Base-by-base conservation (phyloP, 2,888 invertebrate genomes). In the Notocelia uddmanniana region DNA sequence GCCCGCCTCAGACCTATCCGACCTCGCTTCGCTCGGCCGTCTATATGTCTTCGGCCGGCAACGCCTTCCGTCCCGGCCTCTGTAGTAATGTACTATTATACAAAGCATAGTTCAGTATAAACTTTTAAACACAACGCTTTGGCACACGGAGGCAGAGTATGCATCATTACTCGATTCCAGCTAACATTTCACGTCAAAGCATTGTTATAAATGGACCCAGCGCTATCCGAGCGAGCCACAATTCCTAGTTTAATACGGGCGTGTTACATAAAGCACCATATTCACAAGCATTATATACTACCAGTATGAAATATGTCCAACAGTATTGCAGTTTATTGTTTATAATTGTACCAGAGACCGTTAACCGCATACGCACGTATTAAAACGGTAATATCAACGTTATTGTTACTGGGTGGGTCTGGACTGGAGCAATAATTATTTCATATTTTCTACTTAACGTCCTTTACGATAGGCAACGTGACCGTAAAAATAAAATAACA, bases 401-500 rank as follows among this genome's bases (percentile, higher is more conserved):
- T 70, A 58, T 64, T 59, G 45, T 52, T 37, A n/a, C 37, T 41
- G 63, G 57, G n/a, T 15, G 41, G 31, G 23, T 66, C 59, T 45
- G 59, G n/a, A n/a, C n/a, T n/a, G n/a, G n/a, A 34, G 45, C 62
- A 62, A 62, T 60, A 68, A 72, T 68, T 54, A 68, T 68, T 62
- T 67, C 54, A 72, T 72, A 72, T 67, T 62, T 67, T 34, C 52
- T 37, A 37, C 55, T 66, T 64, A 58, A 64, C 58, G 37, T 58
- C 45, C 41, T 66, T 60, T 60, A 60, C 23, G 48, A 60, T 15
- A 54, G 23, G 55, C 41, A 26, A 60, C 67, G 67, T 55, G 55
- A 58, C 60, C 71, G 67, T 72, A 50, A 72, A 72, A 67, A 50
- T 66, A 41, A 67, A 67, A 72, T 72, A 67, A 55, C 71, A 67